Evolutionary conservation across 2,888 invertebrate genomes (phyloP).

Genomic region (Thera obeliscata): DNA sequence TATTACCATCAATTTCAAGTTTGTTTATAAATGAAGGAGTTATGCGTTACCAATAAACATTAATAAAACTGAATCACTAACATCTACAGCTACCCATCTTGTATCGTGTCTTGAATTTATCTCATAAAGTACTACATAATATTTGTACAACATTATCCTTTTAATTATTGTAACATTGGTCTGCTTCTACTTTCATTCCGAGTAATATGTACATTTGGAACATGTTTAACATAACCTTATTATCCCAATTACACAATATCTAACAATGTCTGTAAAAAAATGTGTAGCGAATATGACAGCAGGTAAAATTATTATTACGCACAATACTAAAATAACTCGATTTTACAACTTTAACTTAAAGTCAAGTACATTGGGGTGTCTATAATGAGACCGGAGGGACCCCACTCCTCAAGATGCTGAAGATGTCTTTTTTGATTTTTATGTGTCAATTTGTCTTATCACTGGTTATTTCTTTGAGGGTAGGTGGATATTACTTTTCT

Average conservation of each 20-base stretch:
- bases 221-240: constrained; percentile 12
- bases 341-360: not conserved
- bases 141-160: not conserved
- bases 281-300: not conserved
- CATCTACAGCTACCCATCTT: not conserved
- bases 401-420: not conserved
- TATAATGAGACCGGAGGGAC: not conserved
- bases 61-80: not conserved
- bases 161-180: constrained; percentile 8
- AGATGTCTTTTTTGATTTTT: not conserved
- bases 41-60: too few relatives aligned
- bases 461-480: not conserved
- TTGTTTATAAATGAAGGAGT: too few relatives aligned
- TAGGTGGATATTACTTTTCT: too few relatives aligned
- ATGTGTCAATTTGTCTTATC: not conserved
- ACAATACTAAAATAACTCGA: not conserved
- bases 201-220: not conserved
- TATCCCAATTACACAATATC: constrained; percentile 18
- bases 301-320: not conserved
- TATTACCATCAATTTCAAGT: too few relatives aligned
- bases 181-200: not conserved
- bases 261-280: constrained; percentile 11
- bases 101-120: not conserved
- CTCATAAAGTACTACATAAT: constrained; percentile 1
- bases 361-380: not conserved